Evolutionary conservation across 2,113 vertebrate species (phyloP).

Genomic region (Anser cygnoides): DNA sequence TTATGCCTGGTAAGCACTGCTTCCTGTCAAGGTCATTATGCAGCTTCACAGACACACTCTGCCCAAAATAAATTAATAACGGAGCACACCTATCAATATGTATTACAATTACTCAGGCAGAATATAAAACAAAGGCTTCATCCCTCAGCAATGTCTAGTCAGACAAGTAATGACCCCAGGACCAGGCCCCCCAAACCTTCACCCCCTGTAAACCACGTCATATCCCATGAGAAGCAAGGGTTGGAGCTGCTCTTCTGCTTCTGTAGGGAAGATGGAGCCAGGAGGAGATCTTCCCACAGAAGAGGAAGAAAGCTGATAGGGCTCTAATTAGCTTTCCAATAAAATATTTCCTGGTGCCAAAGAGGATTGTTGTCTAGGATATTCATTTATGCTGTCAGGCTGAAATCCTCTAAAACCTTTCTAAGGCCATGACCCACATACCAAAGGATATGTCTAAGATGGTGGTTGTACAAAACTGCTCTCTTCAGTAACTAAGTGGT

Average conservation of each 20-base stretch:
- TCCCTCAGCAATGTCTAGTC: neutral
- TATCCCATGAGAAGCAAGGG: neutral
- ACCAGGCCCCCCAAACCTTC: neutral
- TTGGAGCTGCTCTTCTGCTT: neutral
- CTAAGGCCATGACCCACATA: neutral
- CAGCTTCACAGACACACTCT: conserved; percentile 23
- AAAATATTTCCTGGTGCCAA: neutral
- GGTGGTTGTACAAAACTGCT: neutral
- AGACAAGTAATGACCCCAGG: neutral
- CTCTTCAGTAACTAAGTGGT: neutral
- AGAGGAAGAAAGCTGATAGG: neutral
- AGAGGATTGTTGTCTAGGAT: neutral
- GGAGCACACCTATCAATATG: conserved; percentile 62
- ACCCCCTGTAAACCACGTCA: neutral
- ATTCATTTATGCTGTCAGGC: neutral
- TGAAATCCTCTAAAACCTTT: conserved; percentile 27
- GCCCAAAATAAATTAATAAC: conserved; percentile 59
- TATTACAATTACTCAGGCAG: conserved; percentile 56
- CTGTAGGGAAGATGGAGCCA: neutral
- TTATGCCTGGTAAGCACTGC: conserved; percentile 65
- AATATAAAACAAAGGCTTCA: conserved; percentile 44
- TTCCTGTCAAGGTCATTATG: conserved; percentile 26
- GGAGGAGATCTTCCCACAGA: neutral
- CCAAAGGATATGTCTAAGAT: neutral
- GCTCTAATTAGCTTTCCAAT: neutral